phyloP scores from a whole-genome alignment of 2,888 invertebrate species.

The Prosapia bicincta region DNA sequence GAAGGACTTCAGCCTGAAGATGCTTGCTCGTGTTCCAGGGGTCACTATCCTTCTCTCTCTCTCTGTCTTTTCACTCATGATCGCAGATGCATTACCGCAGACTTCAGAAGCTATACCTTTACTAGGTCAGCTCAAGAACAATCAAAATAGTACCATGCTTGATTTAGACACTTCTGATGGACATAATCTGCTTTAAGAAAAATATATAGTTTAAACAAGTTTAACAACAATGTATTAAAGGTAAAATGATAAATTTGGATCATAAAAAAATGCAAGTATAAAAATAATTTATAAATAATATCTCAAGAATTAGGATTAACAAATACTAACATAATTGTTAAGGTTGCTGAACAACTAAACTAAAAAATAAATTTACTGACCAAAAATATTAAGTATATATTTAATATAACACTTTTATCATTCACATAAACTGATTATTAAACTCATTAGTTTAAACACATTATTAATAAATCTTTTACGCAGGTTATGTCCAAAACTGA shows the following conservation, averaged over 20 bases:
- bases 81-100: slow-evolving; percentile 98
- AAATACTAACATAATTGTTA: no score
- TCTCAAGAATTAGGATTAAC: no score
- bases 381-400: no score
- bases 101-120: slow-evolving; percentile 99
- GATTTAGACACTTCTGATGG: slow-evolving; percentile 26
- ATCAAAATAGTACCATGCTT: slow-evolving; percentile 28
- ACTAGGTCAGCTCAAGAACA: slow-evolving; percentile 67
- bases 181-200: slow-evolving; percentile 24
- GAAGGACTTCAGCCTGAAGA: slow-evolving; percentile 14
- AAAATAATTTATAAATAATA: no score
- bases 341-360: no score
- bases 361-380: no score
- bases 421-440: neutral
- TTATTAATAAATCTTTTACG: neutral
- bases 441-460: neutral
- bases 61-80: slow-evolving; percentile 99
- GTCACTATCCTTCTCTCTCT: slow-evolving; percentile 98
- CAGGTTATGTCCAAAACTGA: slow-evolving; percentile 28
- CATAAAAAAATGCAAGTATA: neutral
- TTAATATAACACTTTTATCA: no score
- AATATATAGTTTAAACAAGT: neutral
- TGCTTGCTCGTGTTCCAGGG: slow-evolving; percentile 68
- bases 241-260: neutral
- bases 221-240: neutral